Evolutionary conservation across 2,888 invertebrate genomes (phyloP).

Genomic region (Acronicta psi): DNA sequence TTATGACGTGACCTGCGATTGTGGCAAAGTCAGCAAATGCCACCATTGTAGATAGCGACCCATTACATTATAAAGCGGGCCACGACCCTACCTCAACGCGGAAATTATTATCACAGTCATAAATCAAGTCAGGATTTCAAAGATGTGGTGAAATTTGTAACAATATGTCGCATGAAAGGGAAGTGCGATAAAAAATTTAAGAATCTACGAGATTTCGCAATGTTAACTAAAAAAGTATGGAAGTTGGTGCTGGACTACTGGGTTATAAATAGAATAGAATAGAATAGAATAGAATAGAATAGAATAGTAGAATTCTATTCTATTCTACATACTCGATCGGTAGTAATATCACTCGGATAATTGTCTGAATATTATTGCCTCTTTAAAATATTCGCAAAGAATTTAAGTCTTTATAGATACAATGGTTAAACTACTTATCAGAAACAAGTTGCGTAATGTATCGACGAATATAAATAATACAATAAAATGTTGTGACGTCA

Average conservation of each 20-base stretch:
- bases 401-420: constrained; percentile 19
- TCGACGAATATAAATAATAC: constrained; percentile 31
- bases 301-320: no score
- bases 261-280: no score
- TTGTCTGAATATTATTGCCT: no score
- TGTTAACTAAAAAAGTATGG: constrained; percentile 8
- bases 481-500: constrained; percentile 33
- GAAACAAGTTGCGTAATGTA: constrained; percentile 9
- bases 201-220: constrained; percentile 33
- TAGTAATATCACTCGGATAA: no score
- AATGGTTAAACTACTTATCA: constrained; percentile 11
- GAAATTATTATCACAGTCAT: constrained; percentile 80
- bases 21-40: constrained; percentile 65
- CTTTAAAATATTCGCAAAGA: constrained; percentile 3
- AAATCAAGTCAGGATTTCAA: constrained; percentile 72
- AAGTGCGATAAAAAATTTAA: constrained; percentile 43
- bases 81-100: constrained; percentile 80
- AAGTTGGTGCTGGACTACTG: neutral
- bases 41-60: constrained; percentile 67
- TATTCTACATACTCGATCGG: no score
- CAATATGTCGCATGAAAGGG: constrained; percentile 44
- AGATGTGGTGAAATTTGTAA: constrained; percentile 70
- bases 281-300: no score
- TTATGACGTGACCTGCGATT: constrained; percentile 63
- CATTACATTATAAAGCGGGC: constrained; percentile 68